Base-by-base conservation (phyloP, 2,888 invertebrate genomes). In the Eupithecia subumbrata region DNA sequence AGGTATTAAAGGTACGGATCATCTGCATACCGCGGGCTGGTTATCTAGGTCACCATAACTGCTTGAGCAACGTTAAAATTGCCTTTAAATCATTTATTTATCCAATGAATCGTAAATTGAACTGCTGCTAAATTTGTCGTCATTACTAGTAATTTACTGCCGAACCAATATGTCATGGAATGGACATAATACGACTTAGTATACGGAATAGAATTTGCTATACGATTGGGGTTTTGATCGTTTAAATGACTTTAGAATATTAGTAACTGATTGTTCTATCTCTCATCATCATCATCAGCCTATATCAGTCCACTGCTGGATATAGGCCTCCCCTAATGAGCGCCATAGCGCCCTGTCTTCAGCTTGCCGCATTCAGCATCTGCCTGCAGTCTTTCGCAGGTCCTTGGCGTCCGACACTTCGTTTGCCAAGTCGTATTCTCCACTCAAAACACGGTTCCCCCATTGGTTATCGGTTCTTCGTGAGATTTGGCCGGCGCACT, bases 101-200 rank as follows among this genome's bases (percentile, higher is more conserved):
- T 34, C 63, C 68, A 74, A 75, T 79, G 76, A 78, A 76, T 79
- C 64, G 45, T 63, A 75, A 77, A 78, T 80, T 75, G 74, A 77
- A 74, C 71, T 64, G 69, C 78, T 72, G 63, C 79, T 76, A 69
- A 79, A 79, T 79, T 77, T n/a, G 79, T 70, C 71, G 78, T 79
- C 73, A 74, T 78, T 80, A 73, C 75, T 73, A 69, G 67, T 78
- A 74, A 79, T 79, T 79, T 73, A 74, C 66, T 48, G 71, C 74
- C 40, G 70, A 77, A 74, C 74, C 82, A 79, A 81, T 81, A 81
- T 81, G 80, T 76, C 80, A 81, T 40, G 18, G 66, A 37, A n/a
- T n/a, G n/a, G 37, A n/a, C 37, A 37, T 67, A 67, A 37, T 40
- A 25, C 60, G 37, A 66, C 34, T 66, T 37, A 66, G 34, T 66